Evolutionary conservation across 2,797 vertebrate genomes (phyloP).

Genomic region (Centropyge bicolor): DNA sequence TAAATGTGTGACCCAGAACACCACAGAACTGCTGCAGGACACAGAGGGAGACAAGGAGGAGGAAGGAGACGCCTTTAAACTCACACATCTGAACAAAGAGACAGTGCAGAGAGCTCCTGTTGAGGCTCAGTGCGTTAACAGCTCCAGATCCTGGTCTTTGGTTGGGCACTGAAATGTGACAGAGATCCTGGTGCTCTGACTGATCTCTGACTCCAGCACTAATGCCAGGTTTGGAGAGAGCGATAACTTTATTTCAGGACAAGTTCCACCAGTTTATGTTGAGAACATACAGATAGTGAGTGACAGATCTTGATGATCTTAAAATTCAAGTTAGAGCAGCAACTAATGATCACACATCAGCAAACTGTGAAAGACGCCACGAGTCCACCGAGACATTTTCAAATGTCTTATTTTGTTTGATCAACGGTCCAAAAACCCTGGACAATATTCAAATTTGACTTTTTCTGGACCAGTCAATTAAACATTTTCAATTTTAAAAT

Average conservation of each 20-base stretch:
- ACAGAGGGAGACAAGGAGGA: constrained; percentile 27
- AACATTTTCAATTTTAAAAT: not conserved
- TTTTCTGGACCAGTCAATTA: not conserved
- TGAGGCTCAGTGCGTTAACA: not conserved
- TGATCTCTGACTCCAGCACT: not conserved
- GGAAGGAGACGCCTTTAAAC: not conserved
- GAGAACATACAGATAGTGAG: too few relatives aligned
- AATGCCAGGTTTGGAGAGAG: not conserved
- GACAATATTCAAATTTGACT: not conserved
- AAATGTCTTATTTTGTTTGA: not conserved
- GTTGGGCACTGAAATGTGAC: not conserved
- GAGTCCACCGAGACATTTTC: not conserved
- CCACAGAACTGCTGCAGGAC: constrained; percentile 99
- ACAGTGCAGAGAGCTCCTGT: not conserved
- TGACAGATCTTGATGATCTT: too few relatives aligned
- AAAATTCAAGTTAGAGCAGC: not conserved
- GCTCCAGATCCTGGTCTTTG: not conserved
- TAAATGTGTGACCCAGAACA: constrained; percentile 99
- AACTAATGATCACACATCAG: not conserved
- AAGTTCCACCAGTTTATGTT: not conserved
- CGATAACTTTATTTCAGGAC: too few relatives aligned
- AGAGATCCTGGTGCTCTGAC: not conserved
- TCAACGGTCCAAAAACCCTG: not conserved
- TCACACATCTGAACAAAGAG: not conserved
- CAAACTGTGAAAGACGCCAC: not conserved